These are phyloP conservation scores for Orchesella flavescens DNA, from an alignment of 2,888 invertebrate species.

Conservation along the genomic window DNA sequence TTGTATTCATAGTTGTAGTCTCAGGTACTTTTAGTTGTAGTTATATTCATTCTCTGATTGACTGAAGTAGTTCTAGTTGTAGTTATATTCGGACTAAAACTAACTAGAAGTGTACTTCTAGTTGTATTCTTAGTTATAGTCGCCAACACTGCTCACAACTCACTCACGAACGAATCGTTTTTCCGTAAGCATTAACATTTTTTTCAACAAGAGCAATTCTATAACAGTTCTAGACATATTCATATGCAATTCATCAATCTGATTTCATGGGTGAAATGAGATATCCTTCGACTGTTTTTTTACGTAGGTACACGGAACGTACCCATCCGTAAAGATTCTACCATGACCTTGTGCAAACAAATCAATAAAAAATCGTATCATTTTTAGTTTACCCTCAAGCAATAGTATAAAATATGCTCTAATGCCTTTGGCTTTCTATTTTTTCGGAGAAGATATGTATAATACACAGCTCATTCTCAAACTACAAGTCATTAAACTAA, in stretches of 20 bases:
- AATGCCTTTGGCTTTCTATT: conserved; percentile 38
- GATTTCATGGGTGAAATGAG: too few relatives aligned
- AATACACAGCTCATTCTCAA: not conserved
- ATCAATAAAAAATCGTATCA: conserved; percentile 5
- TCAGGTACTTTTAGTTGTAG: too few relatives aligned
- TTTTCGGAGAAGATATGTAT: conserved; percentile 9
- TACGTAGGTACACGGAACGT: not conserved
- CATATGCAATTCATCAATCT: not conserved
- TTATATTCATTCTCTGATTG: too few relatives aligned
- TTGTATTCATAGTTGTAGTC: too few relatives aligned
- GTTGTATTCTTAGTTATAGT: too few relatives aligned
- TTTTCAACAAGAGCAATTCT: not conserved
- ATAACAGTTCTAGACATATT: conserved; percentile 9
- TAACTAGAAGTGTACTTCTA: too few relatives aligned
- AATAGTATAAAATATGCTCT: not conserved
- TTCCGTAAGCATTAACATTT: too few relatives aligned
- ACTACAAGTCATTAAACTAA: conserved; percentile 14
- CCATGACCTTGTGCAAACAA: conserved; percentile 56
- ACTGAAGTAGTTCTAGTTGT: too few relatives aligned
- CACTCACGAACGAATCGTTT: too few relatives aligned
- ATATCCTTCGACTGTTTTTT: too few relatives aligned
- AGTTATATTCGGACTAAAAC: too few relatives aligned
- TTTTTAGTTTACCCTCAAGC: conserved; percentile 26
- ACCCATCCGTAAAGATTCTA: conserved; percentile 36
- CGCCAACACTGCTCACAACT: too few relatives aligned